phyloP scores from a whole-genome alignment of 1,140 invertebrate genomes.

The Euborellia annulipes region DNA sequence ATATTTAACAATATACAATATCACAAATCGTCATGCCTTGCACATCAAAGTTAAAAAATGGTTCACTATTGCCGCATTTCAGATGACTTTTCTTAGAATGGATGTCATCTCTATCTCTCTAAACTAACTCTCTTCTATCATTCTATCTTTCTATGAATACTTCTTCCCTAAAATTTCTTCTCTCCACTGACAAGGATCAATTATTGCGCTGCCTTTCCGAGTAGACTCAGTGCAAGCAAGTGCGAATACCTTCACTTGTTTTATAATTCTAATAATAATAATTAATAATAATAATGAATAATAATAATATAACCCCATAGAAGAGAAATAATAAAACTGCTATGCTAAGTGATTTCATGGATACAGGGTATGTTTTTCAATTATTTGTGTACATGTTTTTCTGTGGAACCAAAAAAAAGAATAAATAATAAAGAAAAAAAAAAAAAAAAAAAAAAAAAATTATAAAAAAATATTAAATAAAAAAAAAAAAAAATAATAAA shows the following conservation, averaged over 20 bases:
- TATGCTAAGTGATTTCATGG: constrained; percentile 42
- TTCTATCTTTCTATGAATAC: background rate
- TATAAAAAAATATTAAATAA: constrained; percentile 8
- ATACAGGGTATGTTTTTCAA: constrained; percentile 55
- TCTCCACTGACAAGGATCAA: constrained; percentile 10
- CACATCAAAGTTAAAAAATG: background rate
- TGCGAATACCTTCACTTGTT: constrained; percentile 2
- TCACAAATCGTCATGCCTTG: too few relatives aligned
- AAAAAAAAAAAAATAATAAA: constrained; percentile 5
- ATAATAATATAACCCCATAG: constrained; percentile 4
- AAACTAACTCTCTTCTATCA: background rate
- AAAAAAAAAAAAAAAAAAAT: constrained; percentile 8
- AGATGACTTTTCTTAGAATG: background rate
- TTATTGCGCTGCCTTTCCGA: constrained; percentile 12
- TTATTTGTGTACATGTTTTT: constrained; percentile 48
- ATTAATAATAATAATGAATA: constrained; percentile 10
- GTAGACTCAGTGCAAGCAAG: constrained; percentile 7
- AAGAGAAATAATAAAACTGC: constrained; percentile 10
- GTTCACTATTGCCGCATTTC: background rate
- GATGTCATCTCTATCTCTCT: background rate
- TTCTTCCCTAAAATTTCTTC: background rate
- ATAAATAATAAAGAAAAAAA: constrained; percentile 9
- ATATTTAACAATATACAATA: too few relatives aligned
- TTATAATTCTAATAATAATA: constrained; percentile 6
- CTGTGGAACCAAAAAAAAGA: constrained; percentile 15